These are phyloP conservation scores for Vollenhovia emeryi DNA, from an alignment of 1,140 invertebrate species.

Conservation along the genomic window DNA sequence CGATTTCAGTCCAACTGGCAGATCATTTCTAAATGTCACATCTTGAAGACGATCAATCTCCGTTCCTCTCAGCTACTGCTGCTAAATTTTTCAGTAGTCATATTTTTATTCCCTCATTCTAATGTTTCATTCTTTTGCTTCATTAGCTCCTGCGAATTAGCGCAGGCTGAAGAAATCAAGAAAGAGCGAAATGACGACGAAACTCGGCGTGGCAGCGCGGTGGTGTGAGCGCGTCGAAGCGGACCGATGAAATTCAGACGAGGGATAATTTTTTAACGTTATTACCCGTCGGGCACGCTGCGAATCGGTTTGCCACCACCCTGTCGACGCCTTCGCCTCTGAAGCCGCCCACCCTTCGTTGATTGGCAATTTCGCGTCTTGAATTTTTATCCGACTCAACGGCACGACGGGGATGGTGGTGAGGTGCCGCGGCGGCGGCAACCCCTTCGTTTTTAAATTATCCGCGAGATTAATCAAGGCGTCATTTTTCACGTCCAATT, in stretches of 20 bases:
- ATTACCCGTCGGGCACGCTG: slow-evolving; percentile 78
- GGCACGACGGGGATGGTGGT: slow-evolving; percentile 53
- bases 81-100: slow-evolving; percentile 3
- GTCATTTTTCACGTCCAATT: slow-evolving; percentile 86
- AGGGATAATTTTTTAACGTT: slow-evolving; percentile 85
- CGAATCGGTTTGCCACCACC: slow-evolving; percentile 77
- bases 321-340: slow-evolving; percentile 77
- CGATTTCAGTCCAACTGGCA: background rate
- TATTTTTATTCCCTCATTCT: background rate
- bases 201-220: background rate
- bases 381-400: slow-evolving; percentile 84
- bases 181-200: slow-evolving; percentile 20
- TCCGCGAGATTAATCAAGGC: slow-evolving; percentile 86
- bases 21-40: background rate
- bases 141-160: slow-evolving; percentile 22
- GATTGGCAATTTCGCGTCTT: slow-evolving; percentile 81
- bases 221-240: slow-evolving; percentile 38
- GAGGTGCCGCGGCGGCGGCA: slow-evolving; percentile 66
- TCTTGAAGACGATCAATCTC: background rate
- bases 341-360: slow-evolving; percentile 52
- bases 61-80: background rate
- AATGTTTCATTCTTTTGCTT: slow-evolving; percentile 15
- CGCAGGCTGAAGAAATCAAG: slow-evolving; percentile 22
- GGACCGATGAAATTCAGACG: slow-evolving; percentile 79
- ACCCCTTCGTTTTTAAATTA: slow-evolving; percentile 86